A percentile compares a stretch with the other conserved stretches of the same genome.
Conservation (phyloP, 2,888 invertebrate genomes). For the Aporophyla nigra region DNA sequence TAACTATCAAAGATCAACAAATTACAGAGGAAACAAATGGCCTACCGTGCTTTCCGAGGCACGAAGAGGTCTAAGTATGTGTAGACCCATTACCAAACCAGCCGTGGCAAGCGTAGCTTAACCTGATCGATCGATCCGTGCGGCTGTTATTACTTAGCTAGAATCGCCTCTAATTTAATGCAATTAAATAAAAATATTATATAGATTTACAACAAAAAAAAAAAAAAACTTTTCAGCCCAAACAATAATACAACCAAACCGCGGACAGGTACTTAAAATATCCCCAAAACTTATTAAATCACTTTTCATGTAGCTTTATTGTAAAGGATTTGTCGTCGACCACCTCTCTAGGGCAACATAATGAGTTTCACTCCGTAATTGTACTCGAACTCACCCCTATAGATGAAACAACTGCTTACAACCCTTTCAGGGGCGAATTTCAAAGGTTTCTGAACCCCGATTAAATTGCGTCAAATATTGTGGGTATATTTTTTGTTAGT, state of each 20-base stretch:
- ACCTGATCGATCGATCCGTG: no score
- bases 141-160: no score
- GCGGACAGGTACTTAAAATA: constrained; percentile 44
- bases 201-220: background rate
- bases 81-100: no score
- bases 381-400: constrained; percentile 61
- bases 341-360: constrained; percentile 52
- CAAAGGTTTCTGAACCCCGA: constrained; percentile 62
- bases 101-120: no score
- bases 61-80: no score
- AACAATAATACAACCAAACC: constrained; percentile 23
- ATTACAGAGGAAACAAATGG: no score
- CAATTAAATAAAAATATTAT: no score
- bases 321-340: constrained; percentile 59
- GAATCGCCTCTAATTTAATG: no score
- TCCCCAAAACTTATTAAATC: constrained; percentile 58
- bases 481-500: constrained; percentile 54
- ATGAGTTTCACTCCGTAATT: constrained; percentile 63
- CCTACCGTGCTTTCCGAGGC: no score
- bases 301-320: constrained; percentile 59
- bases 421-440: constrained; percentile 57
- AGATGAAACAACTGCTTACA: constrained; percentile 66
- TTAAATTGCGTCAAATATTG: constrained; percentile 64
- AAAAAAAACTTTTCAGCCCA: background rate
- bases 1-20: no score